phyloP scores from a whole-genome alignment of 2,888 invertebrate genomes.

The Drosophila colorata region DNA sequence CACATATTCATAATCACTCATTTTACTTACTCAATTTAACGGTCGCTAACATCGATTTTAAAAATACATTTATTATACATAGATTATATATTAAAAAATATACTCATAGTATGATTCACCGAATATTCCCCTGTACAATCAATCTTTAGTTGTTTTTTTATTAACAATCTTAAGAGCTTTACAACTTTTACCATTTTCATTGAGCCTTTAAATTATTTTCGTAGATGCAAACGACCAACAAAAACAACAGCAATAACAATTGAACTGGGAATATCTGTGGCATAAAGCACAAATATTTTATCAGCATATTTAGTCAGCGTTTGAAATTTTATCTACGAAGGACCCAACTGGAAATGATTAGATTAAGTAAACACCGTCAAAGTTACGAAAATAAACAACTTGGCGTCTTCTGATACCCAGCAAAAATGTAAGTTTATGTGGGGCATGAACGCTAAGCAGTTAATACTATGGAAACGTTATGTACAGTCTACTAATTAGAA shows the following conservation, averaged over 20 bases:
- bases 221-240: slow-evolving; percentile 23
- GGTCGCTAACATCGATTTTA: neutral
- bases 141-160: slow-evolving; percentile 25
- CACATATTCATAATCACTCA: neutral
- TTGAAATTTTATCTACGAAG: slow-evolving; percentile 60
- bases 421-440: neutral
- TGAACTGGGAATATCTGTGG: slow-evolving; percentile 22
- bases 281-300: slow-evolving; percentile 51
- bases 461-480: neutral
- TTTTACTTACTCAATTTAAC: neutral
- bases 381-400: slow-evolving; percentile 37
- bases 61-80: neutral
- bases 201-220: slow-evolving; percentile 1
- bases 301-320: slow-evolving; percentile 46
- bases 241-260: slow-evolving; percentile 12
- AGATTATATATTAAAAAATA: neutral
- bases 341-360: slow-evolving; percentile 53
- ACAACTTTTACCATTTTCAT: slow-evolving; percentile 4
- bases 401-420: slow-evolving; percentile 23
- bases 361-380: slow-evolving; percentile 56
- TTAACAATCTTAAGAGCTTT: slow-evolving; percentile 16
- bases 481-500: neutral
- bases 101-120: slow-evolving; percentile 10
- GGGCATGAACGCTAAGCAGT: neutral
- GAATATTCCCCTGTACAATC: slow-evolving; percentile 1